Evolutionary conservation across 2,888 invertebrate species (phyloP).

Genomic region (Rhamnusium bicolor): DNA sequence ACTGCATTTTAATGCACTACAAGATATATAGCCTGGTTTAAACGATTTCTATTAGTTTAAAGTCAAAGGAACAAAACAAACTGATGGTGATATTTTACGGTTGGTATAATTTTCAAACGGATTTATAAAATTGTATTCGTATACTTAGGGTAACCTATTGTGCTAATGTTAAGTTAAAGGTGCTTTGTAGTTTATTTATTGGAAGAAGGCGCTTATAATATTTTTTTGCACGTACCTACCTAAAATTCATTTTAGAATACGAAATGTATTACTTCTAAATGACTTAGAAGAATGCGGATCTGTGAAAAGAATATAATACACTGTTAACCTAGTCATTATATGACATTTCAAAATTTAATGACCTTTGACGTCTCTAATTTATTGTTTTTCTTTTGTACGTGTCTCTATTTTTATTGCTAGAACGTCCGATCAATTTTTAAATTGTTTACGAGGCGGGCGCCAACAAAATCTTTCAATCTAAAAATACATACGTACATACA

Average conservation of each 20-base stretch:
- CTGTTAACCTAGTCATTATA: conserved; percentile 35
- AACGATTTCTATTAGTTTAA: conserved; percentile 50
- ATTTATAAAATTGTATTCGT: conserved; percentile 45
- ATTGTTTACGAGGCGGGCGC: not conserved
- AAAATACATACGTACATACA: too few species aligned
- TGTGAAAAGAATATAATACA: conserved; percentile 19
- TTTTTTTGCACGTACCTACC: conserved; percentile 45
- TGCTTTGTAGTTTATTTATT: conserved; percentile 52
- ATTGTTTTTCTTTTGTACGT: conserved; percentile 21
- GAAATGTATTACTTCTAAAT: conserved; percentile 52
- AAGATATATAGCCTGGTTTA: conserved; percentile 28
- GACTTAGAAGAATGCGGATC: conserved; percentile 43
- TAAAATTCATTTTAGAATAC: conserved; percentile 39
- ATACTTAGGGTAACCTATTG: conserved; percentile 42
- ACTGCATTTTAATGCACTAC: not conserved
- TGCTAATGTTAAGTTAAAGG: conserved; percentile 31
- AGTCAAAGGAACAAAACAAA: conserved; percentile 39
- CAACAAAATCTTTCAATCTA: not conserved
- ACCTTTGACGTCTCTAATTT: conserved; percentile 29
- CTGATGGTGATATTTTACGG: conserved; percentile 59
- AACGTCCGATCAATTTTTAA: not conserved
- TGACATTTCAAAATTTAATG: conserved; percentile 35
- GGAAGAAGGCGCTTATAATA: conserved; percentile 51
- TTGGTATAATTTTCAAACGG: conserved; percentile 59
- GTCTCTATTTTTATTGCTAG: conserved; percentile 19